Base-by-base conservation (phyloP, 2,888 invertebrate species). In the Ferrisia virgata region DNA sequence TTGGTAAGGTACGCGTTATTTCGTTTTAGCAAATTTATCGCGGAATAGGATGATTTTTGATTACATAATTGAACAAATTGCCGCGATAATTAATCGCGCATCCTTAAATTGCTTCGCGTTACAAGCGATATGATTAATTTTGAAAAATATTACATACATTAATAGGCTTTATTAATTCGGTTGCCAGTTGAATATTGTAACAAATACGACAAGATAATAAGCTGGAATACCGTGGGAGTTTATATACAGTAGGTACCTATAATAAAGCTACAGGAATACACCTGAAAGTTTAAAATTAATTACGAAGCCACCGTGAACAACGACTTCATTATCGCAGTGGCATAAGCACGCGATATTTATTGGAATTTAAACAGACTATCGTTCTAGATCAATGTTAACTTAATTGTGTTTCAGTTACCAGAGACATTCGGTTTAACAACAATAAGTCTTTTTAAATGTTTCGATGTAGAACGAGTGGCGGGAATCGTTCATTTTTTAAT, bases 231-330 rank as follows among this genome's bases (percentile, higher is more conserved):
- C 58, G 58, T 64, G 58, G 58, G 58, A 64, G 25, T 64, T 64
- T 28, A 64, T 39, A 11, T 53, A 22, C 11, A 43, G 40, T 40
- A 40, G 40, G 11, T 40, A 36, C 36, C 36, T 36, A 36, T 36
- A 36, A 15, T 43, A 43, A 43, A 64, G 58, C 58, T n/a, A 11
- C 28, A 28, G 25, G 11, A 28, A 64, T 64, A 64, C 58, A 25
- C 13, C n/a, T 64, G 13, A 64, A 64, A 64, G 58, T 64, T 64
- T 64, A 64, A 64, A 64, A 64, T 64, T 64, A 64, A 64, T 64
- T 64, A 64, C 28, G 28, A 25, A 64, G 58, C 58, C 58, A 11
- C 9, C 58, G 58, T 64, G 58, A 64, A 64, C 3, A 6, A 43
- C 53, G 53, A 28, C 28, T 64, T 64, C 58, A 5, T 64, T 64